A percentile compares a stretch with the other conserved stretches of the same genome.
phyloP scores from a whole-genome alignment of 1,140 invertebrate genomes.

The Hyphantria cunea region DNA sequence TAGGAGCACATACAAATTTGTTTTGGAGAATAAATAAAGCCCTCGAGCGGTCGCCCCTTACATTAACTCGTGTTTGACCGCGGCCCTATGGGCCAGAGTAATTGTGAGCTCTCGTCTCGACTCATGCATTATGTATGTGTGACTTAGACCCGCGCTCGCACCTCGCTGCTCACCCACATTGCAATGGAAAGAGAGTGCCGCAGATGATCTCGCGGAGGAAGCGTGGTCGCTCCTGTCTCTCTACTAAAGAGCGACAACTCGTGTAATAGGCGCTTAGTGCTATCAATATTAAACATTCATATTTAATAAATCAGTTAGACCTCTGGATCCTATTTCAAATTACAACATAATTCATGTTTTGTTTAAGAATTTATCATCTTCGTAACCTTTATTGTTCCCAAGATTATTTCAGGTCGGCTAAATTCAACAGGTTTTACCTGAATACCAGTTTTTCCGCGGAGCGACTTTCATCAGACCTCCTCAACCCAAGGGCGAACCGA shows the following conservation, averaged over 20 bases:
- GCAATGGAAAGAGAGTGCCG: not conserved
- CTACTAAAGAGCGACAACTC: not conserved
- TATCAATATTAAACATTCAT: too few relatives aligned
- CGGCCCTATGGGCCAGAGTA: not conserved
- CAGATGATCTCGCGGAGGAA: not conserved
- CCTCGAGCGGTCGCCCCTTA: constrained; percentile 1
- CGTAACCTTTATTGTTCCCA: too few relatives aligned
- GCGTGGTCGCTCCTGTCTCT: not conserved
- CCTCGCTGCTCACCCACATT: not conserved
- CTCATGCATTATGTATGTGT: constrained; percentile 5
- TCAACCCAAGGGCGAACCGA: too few relatives aligned
- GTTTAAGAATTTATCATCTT: too few relatives aligned
- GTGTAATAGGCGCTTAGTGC: too few relatives aligned
- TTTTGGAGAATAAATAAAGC: constrained; percentile 1
- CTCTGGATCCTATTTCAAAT: too few relatives aligned
- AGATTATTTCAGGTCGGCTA: too few relatives aligned
- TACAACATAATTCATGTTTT: too few relatives aligned
- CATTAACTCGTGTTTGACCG: constrained; percentile 1
- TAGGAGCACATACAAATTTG: not conserved
- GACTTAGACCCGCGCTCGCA: not conserved
- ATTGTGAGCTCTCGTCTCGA: not conserved
- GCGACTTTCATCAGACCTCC: too few relatives aligned
- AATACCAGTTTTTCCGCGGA: too few relatives aligned
- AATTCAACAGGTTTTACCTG: too few relatives aligned
- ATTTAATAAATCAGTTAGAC: too few relatives aligned